phyloP scores from a whole-genome alignment of 2,797 vertebrate species.

The Clarias laeviceps region DNA sequence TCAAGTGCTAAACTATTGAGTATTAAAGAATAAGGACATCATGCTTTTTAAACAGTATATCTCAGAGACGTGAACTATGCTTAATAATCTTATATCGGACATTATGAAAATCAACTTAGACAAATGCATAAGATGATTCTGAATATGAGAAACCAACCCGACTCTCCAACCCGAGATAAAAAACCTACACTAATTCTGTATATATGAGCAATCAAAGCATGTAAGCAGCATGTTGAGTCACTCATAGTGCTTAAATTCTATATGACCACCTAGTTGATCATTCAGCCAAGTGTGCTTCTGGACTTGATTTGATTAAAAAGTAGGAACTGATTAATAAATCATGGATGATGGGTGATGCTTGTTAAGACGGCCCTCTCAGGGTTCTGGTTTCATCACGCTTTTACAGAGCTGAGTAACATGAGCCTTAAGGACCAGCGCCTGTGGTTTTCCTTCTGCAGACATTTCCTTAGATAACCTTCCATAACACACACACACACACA shows the following conservation, averaged over 20 bases:
- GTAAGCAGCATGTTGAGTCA: background rate
- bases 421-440: slow-evolving; percentile 30
- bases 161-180: background rate
- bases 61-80: background rate
- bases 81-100: background rate
- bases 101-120: background rate
- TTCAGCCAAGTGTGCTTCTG: slow-evolving; percentile 52
- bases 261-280: slow-evolving; percentile 58
- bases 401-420: slow-evolving; percentile 48
- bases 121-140: background rate
- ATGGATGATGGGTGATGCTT: slow-evolving; percentile 42
- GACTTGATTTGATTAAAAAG: slow-evolving; percentile 48
- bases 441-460: slow-evolving; percentile 38
- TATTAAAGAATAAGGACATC: background rate
- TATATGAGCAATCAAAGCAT: background rate
- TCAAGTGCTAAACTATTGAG: background rate
- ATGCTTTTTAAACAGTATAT: background rate
- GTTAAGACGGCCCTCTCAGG: slow-evolving; percentile 39
- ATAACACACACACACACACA: slow-evolving; percentile 9
- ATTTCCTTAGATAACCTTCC: slow-evolving; percentile 22
- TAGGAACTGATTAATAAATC: slow-evolving; percentile 57
- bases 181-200: background rate
- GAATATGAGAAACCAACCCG: background rate
- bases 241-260: background rate
- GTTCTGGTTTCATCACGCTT: slow-evolving; percentile 57